A percentile compares a stretch with the other conserved stretches of the same genome.
phyloP scores from a whole-genome alignment of 2,113 vertebrate genomes.

The Romanogobio albipinnatus region DNA sequence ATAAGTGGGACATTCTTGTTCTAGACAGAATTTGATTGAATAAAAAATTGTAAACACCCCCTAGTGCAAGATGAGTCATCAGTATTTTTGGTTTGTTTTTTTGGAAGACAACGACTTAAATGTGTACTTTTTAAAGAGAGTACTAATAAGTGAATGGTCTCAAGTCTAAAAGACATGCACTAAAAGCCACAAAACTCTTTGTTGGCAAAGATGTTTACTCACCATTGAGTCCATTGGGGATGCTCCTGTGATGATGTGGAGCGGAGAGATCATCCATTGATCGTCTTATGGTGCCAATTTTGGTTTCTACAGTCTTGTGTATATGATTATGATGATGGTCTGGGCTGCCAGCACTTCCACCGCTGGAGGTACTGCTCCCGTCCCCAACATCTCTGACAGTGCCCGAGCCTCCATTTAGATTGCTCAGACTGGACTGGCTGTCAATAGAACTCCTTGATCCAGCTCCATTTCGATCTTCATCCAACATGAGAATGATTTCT shows the following conservation, averaged over 20 bases:
- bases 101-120: not conserved
- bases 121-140: not conserved
- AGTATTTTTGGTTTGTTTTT: not conserved
- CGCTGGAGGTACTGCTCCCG: slow-evolving; percentile 93
- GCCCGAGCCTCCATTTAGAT: slow-evolving; percentile 85
- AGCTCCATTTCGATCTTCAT: slow-evolving; percentile 86
- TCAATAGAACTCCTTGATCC: slow-evolving; percentile 95
- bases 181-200: not conserved
- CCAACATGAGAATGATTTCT: slow-evolving; percentile 94
- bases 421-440: slow-evolving; percentile 92
- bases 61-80: not conserved
- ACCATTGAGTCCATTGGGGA: slow-evolving; percentile 93
- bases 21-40: not conserved
- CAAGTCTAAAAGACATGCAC: not conserved
- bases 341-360: slow-evolving; percentile 89
- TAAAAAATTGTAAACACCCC: not conserved
- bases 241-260: slow-evolving; percentile 90
- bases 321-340: slow-evolving; percentile 84
- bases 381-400: slow-evolving; percentile 89
- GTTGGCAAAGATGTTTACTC: slow-evolving; percentile 61
- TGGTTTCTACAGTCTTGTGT: slow-evolving; percentile 77
- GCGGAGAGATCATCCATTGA: slow-evolving; percentile 93
- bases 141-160: not conserved
- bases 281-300: slow-evolving; percentile 80
- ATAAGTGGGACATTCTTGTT: not conserved